A percentile compares a stretch with the other conserved stretches of the same genome.
phyloP scores from a whole-genome alignment of 1,140 invertebrate genomes.

The Lerema accius region DNA sequence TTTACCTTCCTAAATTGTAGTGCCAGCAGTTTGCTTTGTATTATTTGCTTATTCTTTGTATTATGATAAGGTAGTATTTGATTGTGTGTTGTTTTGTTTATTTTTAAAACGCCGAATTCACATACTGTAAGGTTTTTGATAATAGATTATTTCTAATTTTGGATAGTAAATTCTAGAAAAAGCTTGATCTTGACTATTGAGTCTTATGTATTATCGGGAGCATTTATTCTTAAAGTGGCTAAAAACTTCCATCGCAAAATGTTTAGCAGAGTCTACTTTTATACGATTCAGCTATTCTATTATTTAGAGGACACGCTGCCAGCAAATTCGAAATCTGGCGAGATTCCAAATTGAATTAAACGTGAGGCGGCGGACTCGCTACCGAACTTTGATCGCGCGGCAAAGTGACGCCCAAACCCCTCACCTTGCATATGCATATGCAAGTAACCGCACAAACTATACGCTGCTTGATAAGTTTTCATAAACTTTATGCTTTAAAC shows the following conservation, averaged over 20 bases:
- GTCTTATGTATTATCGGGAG: neutral
- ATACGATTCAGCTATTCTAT: constrained; percentile 63
- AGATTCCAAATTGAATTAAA: constrained; percentile 73
- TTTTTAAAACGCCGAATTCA: no score
- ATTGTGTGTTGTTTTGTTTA: no score
- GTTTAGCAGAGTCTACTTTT: constrained; percentile 51
- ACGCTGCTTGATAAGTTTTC: constrained; percentile 34
- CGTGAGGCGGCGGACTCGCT: constrained; percentile 50
- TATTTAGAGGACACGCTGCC: constrained; percentile 67
- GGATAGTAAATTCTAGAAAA: no score
- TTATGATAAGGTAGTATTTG: no score
- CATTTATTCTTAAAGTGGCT: constrained; percentile 28
- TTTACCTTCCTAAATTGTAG: neutral
- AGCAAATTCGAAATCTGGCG: constrained; percentile 71
- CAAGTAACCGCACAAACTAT: constrained; percentile 20
- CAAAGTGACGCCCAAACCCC: constrained; percentile 39
- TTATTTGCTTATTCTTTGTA: neutral
- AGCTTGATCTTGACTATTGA: neutral
- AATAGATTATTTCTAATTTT: no score
- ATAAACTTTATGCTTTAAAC: constrained; percentile 29
- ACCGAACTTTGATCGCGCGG: constrained; percentile 54
- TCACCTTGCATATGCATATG: constrained; percentile 32
- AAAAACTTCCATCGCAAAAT: constrained; percentile 46
- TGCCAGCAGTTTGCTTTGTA: neutral
- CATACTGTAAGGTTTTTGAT: no score